These are phyloP conservation scores for Tokudaia muenninki DNA, from an alignment of 2,797 vertebrate genomes.

Conservation along the genomic window DNA sequence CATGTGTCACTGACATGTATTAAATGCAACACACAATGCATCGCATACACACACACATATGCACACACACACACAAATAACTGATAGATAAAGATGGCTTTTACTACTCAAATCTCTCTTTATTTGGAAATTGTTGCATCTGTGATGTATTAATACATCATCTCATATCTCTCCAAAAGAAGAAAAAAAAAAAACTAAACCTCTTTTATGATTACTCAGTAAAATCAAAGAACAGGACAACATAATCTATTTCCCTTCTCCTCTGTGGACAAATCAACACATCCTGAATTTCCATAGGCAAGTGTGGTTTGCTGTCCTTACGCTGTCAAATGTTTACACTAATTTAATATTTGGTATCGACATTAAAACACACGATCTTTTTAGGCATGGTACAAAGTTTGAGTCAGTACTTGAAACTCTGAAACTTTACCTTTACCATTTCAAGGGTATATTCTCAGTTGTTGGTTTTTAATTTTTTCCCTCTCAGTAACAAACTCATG, in stretches of 20 bases:
- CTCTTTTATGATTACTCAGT: not conserved
- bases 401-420: not conserved
- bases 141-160: conserved; percentile 32
- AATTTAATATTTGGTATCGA: not conserved
- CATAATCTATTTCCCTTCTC: not conserved
- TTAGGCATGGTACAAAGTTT: conserved; percentile 32
- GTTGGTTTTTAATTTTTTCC: not conserved
- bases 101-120: not conserved
- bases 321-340: not conserved
- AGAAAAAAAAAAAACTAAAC: not conserved
- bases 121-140: conserved; percentile 36
- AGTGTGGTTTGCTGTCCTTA: not conserved
- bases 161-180: not conserved
- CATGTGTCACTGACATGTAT: too few species aligned
- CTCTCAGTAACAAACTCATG: conserved; percentile 44
- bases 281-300: not conserved
- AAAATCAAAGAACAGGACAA: not conserved
- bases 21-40: not conserved
- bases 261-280: not conserved
- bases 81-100: not conserved
- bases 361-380: not conserved
- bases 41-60: not conserved
- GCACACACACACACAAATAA: not conserved
- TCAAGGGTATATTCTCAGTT: conserved; percentile 65
- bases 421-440: conserved; percentile 41